Evolutionary conservation across 2,113 vertebrate genomes (phyloP), one percentile per base, ranked within the genome.

Genomic region (Trogon surrucura): DNA sequence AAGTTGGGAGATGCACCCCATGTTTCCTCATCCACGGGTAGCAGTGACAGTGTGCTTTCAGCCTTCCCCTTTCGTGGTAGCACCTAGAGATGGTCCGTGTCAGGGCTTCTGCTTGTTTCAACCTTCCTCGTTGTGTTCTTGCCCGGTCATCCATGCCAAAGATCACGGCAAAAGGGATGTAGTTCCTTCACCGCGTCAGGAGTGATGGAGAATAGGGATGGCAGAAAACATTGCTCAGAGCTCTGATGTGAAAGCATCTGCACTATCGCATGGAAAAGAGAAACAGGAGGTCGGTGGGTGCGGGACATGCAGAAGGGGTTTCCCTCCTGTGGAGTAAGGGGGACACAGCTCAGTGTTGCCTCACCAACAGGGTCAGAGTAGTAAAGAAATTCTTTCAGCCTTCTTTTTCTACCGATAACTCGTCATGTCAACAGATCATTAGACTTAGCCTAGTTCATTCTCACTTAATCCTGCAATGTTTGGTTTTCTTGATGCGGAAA

Each of bases 1-100:
- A 5, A 64, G 27, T 2, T 27, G 13, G 7, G 29, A 54, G 16
- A 5, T 10, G 29, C 5, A 9, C 20, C 36, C 38, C 23, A 0
- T 8, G 27, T 41, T 34, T 18, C 38, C 27, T 74, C 66, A 38
- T 27, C 58, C 29, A 1, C 2, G 26, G 34, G 65, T 48, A 79
- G 66, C 16, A 32, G 47, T 48, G 65, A 73, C 47, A 58, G 75
- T 4, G 44, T 54, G 53, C 34, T 91, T 56, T 80, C 79, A 95
- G 84, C 85, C 60, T 89, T 93, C 77, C 23, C 80, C 88, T 60
- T 41, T 67, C 45, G 3, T 10, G 22, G 38, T 9, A 75, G 29
- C 19, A 17, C 7, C 54, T 83, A 34, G 78, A 47, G 21, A 23
- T 60, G 85, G 53, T 47, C 30, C 4, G 0, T 9, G 6, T 9